These are phyloP conservation scores for Gallinago stenura DNA, from an alignment of 2,797 vertebrate species.

Conservation along the genomic window DNA sequence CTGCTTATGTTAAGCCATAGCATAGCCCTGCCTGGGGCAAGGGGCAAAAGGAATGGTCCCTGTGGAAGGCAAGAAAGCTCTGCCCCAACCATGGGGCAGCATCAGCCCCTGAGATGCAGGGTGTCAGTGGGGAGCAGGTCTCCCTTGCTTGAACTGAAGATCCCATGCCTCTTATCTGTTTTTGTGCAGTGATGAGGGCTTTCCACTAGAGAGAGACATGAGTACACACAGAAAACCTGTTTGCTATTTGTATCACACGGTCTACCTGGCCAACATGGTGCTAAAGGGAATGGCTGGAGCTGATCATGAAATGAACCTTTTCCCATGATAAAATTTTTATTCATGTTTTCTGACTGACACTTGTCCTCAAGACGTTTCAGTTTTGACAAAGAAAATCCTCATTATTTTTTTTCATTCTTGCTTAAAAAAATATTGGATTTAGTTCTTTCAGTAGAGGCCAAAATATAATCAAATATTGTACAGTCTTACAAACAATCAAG, in stretches of 20 bases:
- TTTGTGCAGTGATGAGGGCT: constrained; percentile 59
- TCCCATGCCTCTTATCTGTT: background rate
- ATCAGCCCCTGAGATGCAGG: background rate
- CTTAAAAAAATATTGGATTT: background rate
- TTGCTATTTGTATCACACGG: constrained; percentile 1
- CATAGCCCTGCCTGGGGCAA: background rate
- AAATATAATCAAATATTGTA: background rate
- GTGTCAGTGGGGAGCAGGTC: background rate
- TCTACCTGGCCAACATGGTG: constrained; percentile 52
- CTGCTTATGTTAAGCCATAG: background rate
- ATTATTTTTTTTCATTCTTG: background rate
- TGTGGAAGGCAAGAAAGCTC: background rate
- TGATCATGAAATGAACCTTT: background rate
- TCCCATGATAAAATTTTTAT: background rate
- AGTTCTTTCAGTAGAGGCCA: background rate
- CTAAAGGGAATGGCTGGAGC: constrained; percentile 14
- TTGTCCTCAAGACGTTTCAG: background rate
- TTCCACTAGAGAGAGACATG: constrained; percentile 75
- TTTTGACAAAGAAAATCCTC: background rate
- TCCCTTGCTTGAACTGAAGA: background rate
- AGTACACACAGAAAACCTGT: constrained; percentile 61
- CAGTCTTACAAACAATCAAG: background rate
- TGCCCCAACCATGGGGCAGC: background rate
- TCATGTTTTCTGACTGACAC: background rate
- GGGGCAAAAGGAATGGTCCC: background rate